Conservation (phyloP, 2,888 invertebrate genomes). For the Hetaerina titia region DNA sequence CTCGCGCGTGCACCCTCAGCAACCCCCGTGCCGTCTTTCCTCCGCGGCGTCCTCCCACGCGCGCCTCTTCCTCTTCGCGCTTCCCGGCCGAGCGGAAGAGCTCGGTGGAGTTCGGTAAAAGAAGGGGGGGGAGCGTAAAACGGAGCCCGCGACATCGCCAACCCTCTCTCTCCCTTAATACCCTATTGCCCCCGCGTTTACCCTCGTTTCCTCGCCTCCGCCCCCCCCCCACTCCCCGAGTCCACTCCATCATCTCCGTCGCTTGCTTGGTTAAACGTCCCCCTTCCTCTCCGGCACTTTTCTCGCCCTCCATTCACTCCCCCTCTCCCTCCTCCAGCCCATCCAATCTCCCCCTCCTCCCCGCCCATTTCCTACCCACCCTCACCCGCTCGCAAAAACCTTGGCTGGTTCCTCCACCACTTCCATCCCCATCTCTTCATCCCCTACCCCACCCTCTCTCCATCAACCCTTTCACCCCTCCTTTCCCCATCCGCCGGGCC, state of each 20-base stretch:
- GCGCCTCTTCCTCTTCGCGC: neutral
- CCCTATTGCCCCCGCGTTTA: constrained; percentile 49
- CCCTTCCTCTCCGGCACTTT: neutral
- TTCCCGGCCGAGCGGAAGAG: neutral
- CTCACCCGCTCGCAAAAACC: neutral
- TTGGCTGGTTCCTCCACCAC: neutral
- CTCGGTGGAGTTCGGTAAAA: neutral
- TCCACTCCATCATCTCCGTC: constrained; percentile 4
- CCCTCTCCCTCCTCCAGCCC: neutral
- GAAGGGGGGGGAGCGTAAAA: neutral
- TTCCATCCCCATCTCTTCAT: neutral
- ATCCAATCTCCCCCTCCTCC: neutral
- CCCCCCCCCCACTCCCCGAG: neutral
- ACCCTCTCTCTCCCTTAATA: neutral
- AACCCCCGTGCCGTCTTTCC: neutral
- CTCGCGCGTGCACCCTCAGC: neutral
- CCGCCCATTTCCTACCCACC: neutral
- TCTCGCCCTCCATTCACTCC: neutral
- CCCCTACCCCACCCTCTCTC: neutral
- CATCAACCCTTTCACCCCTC: neutral
- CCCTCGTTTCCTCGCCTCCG: constrained; percentile 17
- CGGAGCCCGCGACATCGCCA: neutral
- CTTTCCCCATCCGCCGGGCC: neutral
- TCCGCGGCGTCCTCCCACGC: neutral
- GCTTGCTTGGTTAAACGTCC: neutral